These are phyloP conservation scores for Neopelma chrysocephalum DNA, from an alignment of 2,797 vertebrate genomes.

Conservation along the genomic window DNA sequence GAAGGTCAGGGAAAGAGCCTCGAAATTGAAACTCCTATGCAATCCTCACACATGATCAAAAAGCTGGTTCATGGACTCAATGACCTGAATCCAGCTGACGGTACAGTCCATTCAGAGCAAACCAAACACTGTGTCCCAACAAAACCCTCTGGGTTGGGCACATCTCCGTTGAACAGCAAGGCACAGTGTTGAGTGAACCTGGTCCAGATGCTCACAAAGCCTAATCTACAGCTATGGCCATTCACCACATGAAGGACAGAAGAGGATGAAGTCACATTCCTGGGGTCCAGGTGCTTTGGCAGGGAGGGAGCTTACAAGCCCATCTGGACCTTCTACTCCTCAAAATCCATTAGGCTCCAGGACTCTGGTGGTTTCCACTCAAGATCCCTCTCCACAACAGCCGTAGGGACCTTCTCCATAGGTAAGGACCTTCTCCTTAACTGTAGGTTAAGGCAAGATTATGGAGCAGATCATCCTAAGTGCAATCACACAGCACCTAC, in stretches of 20 bases:
- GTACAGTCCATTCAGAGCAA: neutral
- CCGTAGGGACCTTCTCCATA: neutral
- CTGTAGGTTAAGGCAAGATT: no score
- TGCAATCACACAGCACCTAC: no score
- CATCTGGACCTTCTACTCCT: neutral
- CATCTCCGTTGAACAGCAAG: neutral
- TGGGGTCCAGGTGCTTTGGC: neutral
- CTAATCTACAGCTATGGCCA: neutral
- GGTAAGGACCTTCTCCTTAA: no score
- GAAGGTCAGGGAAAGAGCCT: neutral
- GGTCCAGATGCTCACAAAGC: neutral
- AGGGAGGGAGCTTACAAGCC: neutral
- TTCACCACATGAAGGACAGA: neutral
- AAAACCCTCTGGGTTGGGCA: neutral
- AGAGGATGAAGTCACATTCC: neutral
- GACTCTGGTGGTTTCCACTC: neutral
- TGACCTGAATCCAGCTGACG: neutral
- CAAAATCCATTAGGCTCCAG: neutral
- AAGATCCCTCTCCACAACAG: neutral
- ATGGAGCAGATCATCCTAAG: no score
- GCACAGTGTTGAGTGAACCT: neutral
- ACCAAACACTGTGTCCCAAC: neutral
- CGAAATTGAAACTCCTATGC: neutral
- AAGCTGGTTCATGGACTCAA: neutral
- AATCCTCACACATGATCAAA: accelerated